Evolutionary conservation across 2,888 invertebrate genomes (phyloP).

Genomic region (Heliconius ismenius): DNA sequence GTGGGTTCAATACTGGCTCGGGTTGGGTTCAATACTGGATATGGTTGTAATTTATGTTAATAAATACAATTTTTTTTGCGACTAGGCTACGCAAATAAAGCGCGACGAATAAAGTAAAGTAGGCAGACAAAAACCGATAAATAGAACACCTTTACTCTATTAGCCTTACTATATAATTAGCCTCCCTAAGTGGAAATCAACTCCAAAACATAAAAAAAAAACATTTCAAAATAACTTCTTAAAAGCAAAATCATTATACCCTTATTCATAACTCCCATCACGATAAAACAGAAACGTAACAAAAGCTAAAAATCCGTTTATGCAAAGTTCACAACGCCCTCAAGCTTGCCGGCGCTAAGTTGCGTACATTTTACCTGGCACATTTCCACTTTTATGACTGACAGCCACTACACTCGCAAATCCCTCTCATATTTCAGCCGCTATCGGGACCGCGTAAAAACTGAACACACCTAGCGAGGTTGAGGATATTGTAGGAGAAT

Average conservation of each 20-base stretch:
- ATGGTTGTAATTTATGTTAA: too few species aligned
- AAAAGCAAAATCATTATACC: neutral
- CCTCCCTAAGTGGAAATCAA: neutral
- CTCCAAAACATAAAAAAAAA: neutral
- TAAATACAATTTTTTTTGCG: too few species aligned
- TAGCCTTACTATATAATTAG: too few species aligned
- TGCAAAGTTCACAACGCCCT: constrained; percentile 22
- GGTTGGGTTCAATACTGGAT: too few species aligned
- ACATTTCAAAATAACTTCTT: neutral
- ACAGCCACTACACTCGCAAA: constrained; percentile 45
- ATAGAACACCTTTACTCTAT: neutral
- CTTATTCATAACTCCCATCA: neutral
- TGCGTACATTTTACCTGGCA: constrained; percentile 36
- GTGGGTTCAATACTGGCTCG: too few species aligned
- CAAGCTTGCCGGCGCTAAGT: constrained; percentile 20
- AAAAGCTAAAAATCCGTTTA: constrained; percentile 6
- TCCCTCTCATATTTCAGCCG: constrained; percentile 48
- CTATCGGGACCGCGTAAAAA: constrained; percentile 43
- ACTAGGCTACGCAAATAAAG: too few species aligned
- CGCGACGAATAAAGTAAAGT: too few species aligned
- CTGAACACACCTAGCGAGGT: constrained; percentile 30
- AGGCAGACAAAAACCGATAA: neutral
- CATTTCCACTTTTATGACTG: constrained; percentile 45
- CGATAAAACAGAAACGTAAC: neutral
- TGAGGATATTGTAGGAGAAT: constrained; percentile 17